A percentile compares a stretch with the other conserved stretches of the same genome.
phyloP scores from a whole-genome alignment of 2,888 invertebrate genomes.

The Parnassius glacialis region DNA sequence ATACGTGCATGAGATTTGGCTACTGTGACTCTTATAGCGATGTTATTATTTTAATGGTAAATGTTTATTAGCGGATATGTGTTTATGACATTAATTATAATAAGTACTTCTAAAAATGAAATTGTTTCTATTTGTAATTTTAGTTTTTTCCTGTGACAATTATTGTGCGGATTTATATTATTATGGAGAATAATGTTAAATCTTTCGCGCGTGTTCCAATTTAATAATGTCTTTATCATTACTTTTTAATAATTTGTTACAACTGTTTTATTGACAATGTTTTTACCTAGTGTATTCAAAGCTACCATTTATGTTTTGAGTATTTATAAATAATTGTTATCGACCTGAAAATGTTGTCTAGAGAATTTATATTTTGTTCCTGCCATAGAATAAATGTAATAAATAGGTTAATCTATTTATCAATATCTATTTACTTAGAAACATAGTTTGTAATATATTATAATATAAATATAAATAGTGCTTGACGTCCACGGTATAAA shows the following conservation, averaged over 20 bases:
- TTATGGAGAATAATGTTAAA: not conserved
- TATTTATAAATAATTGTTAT: no score
- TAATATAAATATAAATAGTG: slow-evolving; percentile 17
- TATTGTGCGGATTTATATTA: not conserved
- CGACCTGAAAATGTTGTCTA: not conserved
- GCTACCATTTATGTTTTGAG: no score
- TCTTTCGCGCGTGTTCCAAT: no score
- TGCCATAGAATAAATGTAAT: not conserved
- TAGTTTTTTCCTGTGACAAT: not conserved
- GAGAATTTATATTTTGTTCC: slow-evolving; percentile 9
- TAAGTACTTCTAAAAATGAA: not conserved
- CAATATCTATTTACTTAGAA: slow-evolving; percentile 4
- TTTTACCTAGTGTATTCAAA: no score
- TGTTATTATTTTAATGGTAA: not conserved
- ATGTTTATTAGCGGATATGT: not conserved
- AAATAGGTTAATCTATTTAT: not conserved
- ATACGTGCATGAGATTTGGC: not conserved
- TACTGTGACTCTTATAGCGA: not conserved
- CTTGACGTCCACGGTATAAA: slow-evolving; percentile 23
- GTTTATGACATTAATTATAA: not conserved
- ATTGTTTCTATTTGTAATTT: not conserved
- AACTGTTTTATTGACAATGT: no score
- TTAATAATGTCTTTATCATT: no score
- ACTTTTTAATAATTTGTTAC: no score
- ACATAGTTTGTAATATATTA: slow-evolving; percentile 6